Conservation (phyloP, 1,140 invertebrate species). For the Pteromalus puparum region DNA sequence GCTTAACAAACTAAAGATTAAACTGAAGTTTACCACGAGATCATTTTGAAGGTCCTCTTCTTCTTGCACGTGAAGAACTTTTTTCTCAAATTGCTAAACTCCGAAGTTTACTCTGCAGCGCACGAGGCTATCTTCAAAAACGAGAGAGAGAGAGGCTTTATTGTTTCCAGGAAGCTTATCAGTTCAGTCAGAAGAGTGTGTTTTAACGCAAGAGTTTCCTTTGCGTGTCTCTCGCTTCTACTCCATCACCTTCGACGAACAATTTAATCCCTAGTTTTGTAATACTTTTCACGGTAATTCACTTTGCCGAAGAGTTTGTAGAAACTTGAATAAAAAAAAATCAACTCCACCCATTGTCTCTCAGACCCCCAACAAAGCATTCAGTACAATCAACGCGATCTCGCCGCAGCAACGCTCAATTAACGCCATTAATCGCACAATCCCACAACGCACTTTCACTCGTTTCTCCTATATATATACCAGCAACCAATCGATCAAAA, state of each 20-base stretch:
- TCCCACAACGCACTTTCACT: not conserved
- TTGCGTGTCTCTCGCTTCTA: not conserved
- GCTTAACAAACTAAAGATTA: too few relatives aligned
- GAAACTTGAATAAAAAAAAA: too few relatives aligned
- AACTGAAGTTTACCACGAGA: too few relatives aligned
- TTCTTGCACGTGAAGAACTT: too few relatives aligned
- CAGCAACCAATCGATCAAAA: not conserved
- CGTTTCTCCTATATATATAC: not conserved
- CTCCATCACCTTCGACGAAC: not conserved
- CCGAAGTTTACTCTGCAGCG: too few relatives aligned
- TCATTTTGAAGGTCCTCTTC: too few relatives aligned
- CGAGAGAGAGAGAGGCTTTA: not conserved
- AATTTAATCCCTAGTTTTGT: not conserved
- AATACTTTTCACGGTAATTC: not conserved
- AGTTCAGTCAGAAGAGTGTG: not conserved
- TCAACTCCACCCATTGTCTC: too few relatives aligned
- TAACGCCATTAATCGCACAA: too few relatives aligned
- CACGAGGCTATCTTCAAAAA: not conserved
- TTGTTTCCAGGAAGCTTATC: conserved; percentile 1
- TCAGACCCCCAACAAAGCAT: too few relatives aligned
- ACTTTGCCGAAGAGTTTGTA: not conserved
- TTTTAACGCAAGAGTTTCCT: not conserved
- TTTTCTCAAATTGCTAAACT: too few relatives aligned
- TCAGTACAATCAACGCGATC: too few relatives aligned
- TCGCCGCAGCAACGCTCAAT: too few relatives aligned